A percentile compares a stretch with the other conserved stretches of the same genome.
phyloP scores from a whole-genome alignment of 2,797 vertebrate genomes.

The Apogon talboti region DNA sequence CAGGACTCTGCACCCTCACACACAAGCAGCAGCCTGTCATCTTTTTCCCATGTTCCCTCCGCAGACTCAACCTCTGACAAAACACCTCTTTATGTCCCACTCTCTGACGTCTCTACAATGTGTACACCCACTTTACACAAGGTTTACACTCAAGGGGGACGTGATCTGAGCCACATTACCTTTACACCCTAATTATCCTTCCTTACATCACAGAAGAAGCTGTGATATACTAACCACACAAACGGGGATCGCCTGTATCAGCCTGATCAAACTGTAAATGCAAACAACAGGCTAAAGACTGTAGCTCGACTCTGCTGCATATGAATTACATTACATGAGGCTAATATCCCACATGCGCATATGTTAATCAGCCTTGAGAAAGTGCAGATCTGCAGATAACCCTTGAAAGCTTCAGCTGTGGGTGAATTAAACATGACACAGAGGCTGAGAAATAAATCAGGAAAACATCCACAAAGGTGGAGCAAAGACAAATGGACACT shows the following conservation, averaged over 20 bases:
- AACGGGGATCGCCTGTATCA: constrained; percentile 3
- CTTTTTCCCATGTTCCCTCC: constrained; percentile 50
- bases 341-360: constrained; percentile 48
- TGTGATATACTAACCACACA: constrained; percentile 4
- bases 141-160: constrained; percentile 40
- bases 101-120: constrained; percentile 31
- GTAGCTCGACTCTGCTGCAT: constrained; percentile 37
- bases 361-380: constrained; percentile 59
- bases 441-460: constrained; percentile 35
- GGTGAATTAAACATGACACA: constrained; percentile 17
- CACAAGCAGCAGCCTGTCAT: constrained; percentile 58
- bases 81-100: constrained; percentile 54
- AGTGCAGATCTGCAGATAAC: constrained; percentile 56
- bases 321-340: constrained; percentile 50
- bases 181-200: constrained; percentile 39
- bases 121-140: constrained; percentile 32
- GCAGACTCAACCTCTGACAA: constrained; percentile 54
- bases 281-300: constrained; percentile 40
- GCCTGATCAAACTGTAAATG: constrained; percentile 3
- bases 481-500: constrained; percentile 3
- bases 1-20: constrained; percentile 24
- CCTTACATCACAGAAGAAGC: background rate
- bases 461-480: constrained; percentile 28
- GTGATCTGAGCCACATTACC: constrained; percentile 43
- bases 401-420: constrained; percentile 33